phyloP scores from a whole-genome alignment of 2,888 invertebrate species.

The Saturnia pavonia region DNA sequence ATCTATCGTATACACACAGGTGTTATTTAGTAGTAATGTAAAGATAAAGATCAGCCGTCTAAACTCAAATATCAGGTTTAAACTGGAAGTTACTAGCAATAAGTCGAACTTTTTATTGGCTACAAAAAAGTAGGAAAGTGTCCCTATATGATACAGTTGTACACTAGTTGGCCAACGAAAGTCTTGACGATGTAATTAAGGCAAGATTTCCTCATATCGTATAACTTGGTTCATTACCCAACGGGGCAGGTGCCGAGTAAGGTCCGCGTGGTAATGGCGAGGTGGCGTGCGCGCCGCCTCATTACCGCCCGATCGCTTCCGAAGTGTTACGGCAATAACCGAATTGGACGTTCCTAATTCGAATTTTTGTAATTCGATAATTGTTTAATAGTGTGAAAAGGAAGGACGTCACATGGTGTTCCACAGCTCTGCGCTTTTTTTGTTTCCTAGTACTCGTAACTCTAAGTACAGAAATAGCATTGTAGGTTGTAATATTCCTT shows the following conservation, averaged over 20 bases:
- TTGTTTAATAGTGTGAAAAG: constrained; percentile 19
- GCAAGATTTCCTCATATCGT: constrained; percentile 19
- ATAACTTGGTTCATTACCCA: constrained; percentile 19
- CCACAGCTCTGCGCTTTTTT: background rate
- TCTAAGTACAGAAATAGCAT: too few species aligned
- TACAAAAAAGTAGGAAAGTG: background rate
- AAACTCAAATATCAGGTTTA: too few species aligned
- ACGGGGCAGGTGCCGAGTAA: constrained; percentile 15
- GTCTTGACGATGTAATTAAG: constrained; percentile 12
- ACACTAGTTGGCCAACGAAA: constrained; percentile 17
- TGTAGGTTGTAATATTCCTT: too few species aligned
- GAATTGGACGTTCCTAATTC: constrained; percentile 25
- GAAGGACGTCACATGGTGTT: background rate
- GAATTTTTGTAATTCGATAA: constrained; percentile 25
- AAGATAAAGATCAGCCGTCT: too few species aligned
- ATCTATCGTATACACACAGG: too few species aligned
- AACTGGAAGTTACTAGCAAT: too few species aligned
- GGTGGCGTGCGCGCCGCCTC: constrained; percentile 22
- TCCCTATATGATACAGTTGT: background rate
- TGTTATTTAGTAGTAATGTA: too few species aligned
- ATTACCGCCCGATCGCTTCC: constrained; percentile 22
- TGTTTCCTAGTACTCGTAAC: constrained; percentile 35
- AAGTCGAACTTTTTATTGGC: background rate
- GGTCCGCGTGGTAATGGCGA: constrained; percentile 27
- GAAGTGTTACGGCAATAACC: constrained; percentile 27